Evolutionary conservation across 2,888 invertebrate genomes (phyloP), one percentile per base, ranked within the genome.

Genomic region (Cosmia trapezina): DNA sequence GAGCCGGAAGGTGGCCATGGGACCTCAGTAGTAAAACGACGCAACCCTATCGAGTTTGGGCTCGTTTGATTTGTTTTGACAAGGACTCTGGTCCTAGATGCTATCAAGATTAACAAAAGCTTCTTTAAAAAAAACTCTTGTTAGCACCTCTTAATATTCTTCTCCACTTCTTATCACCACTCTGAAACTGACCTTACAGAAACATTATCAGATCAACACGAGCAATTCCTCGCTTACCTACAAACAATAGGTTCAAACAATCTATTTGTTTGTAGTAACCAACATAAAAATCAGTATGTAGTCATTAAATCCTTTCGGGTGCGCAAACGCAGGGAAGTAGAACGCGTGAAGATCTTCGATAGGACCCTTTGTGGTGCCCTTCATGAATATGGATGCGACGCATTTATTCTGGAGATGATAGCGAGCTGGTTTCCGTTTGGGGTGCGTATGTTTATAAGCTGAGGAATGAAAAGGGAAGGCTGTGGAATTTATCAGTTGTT

Each of bases 301-400:
- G 80, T 85, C 88, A 87, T 90, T 88, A 90, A 86, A 86, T 87
- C 87, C 86, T 86, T 88, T 86, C 80, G 80, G 84, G 80, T 81
- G 83, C 74, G 72, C 71, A 64, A 61, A 67, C 80, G 77, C 85
- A 86, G 86, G 68, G 80, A 68, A 79, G 75, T 81, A 65, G 67
- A 70, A 83, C 75, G 89, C 91, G 90, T 90, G 83, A 91, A 90
- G 91, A 92, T 91, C 59, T 53, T 72, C 53, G 88, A 89, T 87
- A 86, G 60, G 71, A 59, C 68, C 78, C 76, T 80, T 84, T 75
- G 78, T 84, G 64, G 70, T 71, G 57, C 76, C 80, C 78, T 83
- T 86, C 78, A 85, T 85, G 76, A 86, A 86, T 85, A 85, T 85
- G 70, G 72, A 85, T 85, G 70, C 56, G 63, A 83, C 76, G 78